Evolutionary conservation across 1,140 invertebrate genomes (phyloP).

Genomic region (Gonioctena quinquepunctata): DNA sequence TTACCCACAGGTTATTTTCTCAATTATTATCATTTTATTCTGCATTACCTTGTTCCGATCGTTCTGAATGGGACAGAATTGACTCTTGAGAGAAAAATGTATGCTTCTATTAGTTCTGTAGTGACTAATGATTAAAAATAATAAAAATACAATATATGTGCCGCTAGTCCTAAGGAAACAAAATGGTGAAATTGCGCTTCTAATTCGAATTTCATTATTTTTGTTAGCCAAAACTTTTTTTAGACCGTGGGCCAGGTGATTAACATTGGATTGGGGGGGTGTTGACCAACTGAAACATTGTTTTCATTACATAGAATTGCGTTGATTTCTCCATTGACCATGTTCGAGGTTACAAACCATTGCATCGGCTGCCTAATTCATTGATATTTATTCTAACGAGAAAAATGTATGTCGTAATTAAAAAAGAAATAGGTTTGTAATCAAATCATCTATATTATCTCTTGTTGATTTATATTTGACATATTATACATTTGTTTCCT

Average conservation of each 20-base stretch:
- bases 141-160: slow-evolving; percentile 48
- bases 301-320: not conserved
- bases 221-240: slow-evolving; percentile 17
- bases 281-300: not conserved
- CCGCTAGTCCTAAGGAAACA: slow-evolving; percentile 48
- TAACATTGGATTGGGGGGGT: not conserved
- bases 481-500: not conserved
- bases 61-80: slow-evolving; percentile 2
- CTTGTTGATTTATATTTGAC: not conserved
- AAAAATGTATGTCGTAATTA: no score
- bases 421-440: no score
- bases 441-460: no score
- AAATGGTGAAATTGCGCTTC: slow-evolving; percentile 31
- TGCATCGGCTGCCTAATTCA: not conserved
- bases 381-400: not conserved
- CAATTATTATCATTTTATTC: not conserved
- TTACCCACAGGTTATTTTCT: no score
- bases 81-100: slow-evolving; percentile 26
- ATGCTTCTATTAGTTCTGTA: slow-evolving; percentile 53
- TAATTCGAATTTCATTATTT: slow-evolving; percentile 17
- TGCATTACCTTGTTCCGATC: slow-evolving; percentile 1
- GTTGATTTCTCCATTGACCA: not conserved
- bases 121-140: slow-evolving; percentile 46
- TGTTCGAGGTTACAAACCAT: no score
- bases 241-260: slow-evolving; percentile 11